Conservation (phyloP, 2,888 invertebrate species). For the Geotrupes spiniger region DNA sequence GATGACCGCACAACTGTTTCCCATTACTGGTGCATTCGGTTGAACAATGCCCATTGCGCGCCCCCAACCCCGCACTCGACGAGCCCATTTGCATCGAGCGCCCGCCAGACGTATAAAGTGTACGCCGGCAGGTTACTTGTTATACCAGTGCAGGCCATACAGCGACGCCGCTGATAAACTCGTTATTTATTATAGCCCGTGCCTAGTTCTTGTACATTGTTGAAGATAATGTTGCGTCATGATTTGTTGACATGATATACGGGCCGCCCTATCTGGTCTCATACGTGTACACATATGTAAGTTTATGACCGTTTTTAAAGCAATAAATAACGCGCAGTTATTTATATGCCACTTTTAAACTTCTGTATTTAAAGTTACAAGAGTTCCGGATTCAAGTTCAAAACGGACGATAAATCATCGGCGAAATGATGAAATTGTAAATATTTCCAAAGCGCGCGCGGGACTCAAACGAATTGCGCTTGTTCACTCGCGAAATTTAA, state of each 20-base stretch:
- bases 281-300: conserved; percentile 14
- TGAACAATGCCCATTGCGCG: conserved; percentile 32
- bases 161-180: conserved; percentile 29
- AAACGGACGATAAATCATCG: too few species aligned
- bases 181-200: conserved; percentile 30
- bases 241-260: conserved; percentile 33
- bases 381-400: too few species aligned
- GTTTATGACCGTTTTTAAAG: conserved; percentile 13
- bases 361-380: too few species aligned
- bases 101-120: conserved; percentile 29
- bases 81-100: conserved; percentile 2
- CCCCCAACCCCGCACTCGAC: conserved; percentile 7
- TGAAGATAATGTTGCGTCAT: conserved; percentile 33
- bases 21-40: conserved; percentile 36
- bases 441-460: too few species aligned
- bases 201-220: conserved; percentile 31
- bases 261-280: conserved; percentile 14
- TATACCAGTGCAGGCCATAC: conserved; percentile 13
- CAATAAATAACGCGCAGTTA: conserved; percentile 14
- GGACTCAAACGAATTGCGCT: too few species aligned
- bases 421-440: too few species aligned
- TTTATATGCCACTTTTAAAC: conserved; percentile 4
- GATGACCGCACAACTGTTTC: conserved; percentile 37
- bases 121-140: conserved; percentile 30
- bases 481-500: too few species aligned